phyloP scores from a whole-genome alignment of 2,888 invertebrate genomes.

The Rhagium mordax region DNA sequence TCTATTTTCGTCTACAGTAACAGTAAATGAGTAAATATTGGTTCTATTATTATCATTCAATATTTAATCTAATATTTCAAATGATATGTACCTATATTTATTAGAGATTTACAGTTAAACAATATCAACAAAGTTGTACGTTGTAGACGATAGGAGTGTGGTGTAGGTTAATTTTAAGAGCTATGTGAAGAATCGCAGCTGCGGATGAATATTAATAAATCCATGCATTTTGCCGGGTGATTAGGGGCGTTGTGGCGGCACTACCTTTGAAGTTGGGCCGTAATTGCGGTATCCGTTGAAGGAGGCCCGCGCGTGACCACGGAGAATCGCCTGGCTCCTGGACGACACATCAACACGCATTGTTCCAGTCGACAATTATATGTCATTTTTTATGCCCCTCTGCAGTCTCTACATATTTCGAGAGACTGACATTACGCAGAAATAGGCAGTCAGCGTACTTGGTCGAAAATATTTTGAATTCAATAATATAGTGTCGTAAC shows the following conservation, averaged over 20 bases:
- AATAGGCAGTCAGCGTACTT: background rate
- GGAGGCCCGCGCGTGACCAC: slow-evolving; percentile 66
- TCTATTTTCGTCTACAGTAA: background rate
- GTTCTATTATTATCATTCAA: background rate
- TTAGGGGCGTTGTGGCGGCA: slow-evolving; percentile 59
- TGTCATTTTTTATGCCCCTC: slow-evolving; percentile 40
- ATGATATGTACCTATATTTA: background rate
- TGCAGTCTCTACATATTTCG: background rate
- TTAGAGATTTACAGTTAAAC: background rate
- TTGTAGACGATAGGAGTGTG: background rate
- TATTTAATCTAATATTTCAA: background rate
- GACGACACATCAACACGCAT: slow-evolving; percentile 55
- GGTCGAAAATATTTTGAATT: background rate
- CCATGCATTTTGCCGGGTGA: slow-evolving; percentile 62
- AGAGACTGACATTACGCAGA: background rate
- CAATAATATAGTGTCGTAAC: too few species aligned
- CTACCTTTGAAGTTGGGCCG: slow-evolving; percentile 58
- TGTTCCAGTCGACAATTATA: slow-evolving; percentile 46
- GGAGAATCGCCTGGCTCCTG: slow-evolving; percentile 65
- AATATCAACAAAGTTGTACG: background rate
- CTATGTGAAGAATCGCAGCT: slow-evolving; percentile 56
- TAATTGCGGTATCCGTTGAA: slow-evolving; percentile 64
- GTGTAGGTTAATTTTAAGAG: slow-evolving; percentile 53
- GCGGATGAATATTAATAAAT: slow-evolving; percentile 64
- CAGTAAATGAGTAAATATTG: background rate